Evolutionary conservation across 1,140 invertebrate genomes (phyloP).

Genomic region (Cryptotermes secundus): DNA sequence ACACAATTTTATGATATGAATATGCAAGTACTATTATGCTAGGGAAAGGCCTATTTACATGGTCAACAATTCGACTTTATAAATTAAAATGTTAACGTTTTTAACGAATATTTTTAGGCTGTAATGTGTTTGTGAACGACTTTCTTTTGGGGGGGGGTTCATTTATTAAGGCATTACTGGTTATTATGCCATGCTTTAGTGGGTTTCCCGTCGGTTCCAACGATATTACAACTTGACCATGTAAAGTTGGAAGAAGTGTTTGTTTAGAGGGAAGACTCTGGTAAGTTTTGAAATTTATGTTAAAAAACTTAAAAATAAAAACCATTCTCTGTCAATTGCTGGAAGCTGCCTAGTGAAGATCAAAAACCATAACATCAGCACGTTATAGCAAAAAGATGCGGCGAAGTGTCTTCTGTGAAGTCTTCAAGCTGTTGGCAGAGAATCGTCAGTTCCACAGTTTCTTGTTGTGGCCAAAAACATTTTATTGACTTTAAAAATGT

Average conservation of each 20-base stretch:
- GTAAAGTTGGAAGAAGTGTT: constrained; percentile 22
- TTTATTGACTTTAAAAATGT: constrained; percentile 41
- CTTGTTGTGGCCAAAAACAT: constrained; percentile 28
- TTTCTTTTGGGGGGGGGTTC: background rate
- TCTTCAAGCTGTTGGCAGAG: constrained; percentile 18
- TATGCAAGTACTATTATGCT: constrained; percentile 18
- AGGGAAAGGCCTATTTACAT: constrained; percentile 32
- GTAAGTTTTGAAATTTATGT: constrained; percentile 22
- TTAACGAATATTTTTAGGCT: no score
- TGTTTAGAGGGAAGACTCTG: background rate
- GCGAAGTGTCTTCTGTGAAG: background rate
- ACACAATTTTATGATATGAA: background rate
- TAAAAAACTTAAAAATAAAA: constrained; percentile 6
- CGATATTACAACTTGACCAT: constrained; percentile 33
- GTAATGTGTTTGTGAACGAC: background rate
- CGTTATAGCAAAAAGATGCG: background rate
- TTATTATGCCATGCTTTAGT: background rate
- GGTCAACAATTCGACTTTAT: constrained; percentile 16
- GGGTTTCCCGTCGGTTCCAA: constrained; percentile 31
- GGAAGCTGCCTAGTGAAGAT: background rate
- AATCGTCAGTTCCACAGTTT: background rate
- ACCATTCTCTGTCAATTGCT: constrained; percentile 12
- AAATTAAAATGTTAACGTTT: no score
- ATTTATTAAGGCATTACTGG: background rate
- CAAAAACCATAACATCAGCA: background rate